A percentile compares a stretch with the other conserved stretches of the same genome.
Evolutionary conservation across 2,113 vertebrate species (phyloP).

Genomic region (Alosa alosa): DNA sequence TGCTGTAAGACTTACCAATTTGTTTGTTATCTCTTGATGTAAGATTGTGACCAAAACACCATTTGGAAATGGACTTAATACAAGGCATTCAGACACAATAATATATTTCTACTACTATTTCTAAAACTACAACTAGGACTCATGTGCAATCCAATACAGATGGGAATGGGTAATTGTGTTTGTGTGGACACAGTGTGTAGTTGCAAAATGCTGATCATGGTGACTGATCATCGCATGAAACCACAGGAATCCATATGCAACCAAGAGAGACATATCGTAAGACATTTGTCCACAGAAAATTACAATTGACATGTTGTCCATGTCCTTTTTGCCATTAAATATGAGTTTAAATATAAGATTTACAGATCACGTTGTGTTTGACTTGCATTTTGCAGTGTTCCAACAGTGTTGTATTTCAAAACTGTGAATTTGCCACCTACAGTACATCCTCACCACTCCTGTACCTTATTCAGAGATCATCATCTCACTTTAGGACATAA

Average conservation of each 20-base stretch:
- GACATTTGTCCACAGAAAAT: not conserved
- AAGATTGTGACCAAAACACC: not conserved
- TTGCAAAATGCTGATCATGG: too few relatives aligned
- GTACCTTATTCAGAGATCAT: not conserved
- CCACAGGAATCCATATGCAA: not conserved
- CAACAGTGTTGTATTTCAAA: not conserved
- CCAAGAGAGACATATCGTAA: not conserved
- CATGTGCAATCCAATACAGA: not conserved
- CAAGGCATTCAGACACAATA: not conserved
- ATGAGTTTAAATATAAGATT: too few relatives aligned
- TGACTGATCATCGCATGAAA: not conserved
- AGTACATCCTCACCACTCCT: not conserved
- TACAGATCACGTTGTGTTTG: too few relatives aligned
- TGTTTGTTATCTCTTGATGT: not conserved
- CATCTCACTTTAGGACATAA: constrained; percentile 52
- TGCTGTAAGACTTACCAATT: not conserved
- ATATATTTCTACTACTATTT: too few relatives aligned
- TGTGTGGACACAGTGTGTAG: too few relatives aligned
- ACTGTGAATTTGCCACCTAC: not conserved
- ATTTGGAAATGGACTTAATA: not conserved
- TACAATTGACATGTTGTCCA: not conserved
- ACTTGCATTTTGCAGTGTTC: too few relatives aligned
- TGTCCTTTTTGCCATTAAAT: too few relatives aligned
- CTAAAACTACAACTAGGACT: not conserved
- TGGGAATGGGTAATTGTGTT: too few relatives aligned